These are phyloP conservation scores for Drosophila auraria DNA, from an alignment of 1,140 invertebrate species.

Conservation along the genomic window DNA sequence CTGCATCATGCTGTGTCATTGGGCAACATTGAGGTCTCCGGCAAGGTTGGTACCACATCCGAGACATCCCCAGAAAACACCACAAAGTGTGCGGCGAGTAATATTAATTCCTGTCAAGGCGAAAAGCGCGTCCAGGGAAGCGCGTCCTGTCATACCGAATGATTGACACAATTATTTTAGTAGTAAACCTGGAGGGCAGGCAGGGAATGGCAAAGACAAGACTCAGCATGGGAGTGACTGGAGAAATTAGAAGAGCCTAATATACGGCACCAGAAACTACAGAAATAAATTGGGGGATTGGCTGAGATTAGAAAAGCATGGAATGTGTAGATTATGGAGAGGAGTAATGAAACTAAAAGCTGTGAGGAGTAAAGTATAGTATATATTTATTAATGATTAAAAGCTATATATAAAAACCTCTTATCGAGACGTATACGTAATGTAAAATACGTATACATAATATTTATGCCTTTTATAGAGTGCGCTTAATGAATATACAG, in stretches of 20 bases:
- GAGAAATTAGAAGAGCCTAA: constrained; percentile 15
- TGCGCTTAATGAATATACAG: not conserved
- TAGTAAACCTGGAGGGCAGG: constrained; percentile 2
- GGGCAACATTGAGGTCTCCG: constrained; percentile 85
- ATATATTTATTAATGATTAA: too few species aligned
- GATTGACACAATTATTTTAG: constrained; percentile 52
- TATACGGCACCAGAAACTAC: not conserved
- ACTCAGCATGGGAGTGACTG: constrained; percentile 4
- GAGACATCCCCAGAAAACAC: constrained; percentile 4
- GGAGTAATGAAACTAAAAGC: not conserved
- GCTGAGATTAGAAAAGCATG: not conserved
- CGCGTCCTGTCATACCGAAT: constrained; percentile 16
- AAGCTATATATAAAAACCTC: not conserved
- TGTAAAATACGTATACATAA: constrained; percentile 23
- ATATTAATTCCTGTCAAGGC: constrained; percentile 35
- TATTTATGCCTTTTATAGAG: not conserved
- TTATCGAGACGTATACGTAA: not conserved
- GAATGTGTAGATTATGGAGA: not conserved
- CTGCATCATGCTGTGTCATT: constrained; percentile 85
- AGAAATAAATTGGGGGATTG: constrained; percentile 14
- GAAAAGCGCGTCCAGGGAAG: constrained; percentile 8
- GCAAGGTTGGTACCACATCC: constrained; percentile 75
- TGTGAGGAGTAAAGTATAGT: not conserved
- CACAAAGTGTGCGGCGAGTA: constrained; percentile 40
- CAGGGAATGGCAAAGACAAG: not conserved